Percentiles rank a stretch among this genome's conserved stretches.
Evolutionary conservation across 2,797 vertebrate genomes (phyloP).

Genomic region (Meda fulgida): DNA sequence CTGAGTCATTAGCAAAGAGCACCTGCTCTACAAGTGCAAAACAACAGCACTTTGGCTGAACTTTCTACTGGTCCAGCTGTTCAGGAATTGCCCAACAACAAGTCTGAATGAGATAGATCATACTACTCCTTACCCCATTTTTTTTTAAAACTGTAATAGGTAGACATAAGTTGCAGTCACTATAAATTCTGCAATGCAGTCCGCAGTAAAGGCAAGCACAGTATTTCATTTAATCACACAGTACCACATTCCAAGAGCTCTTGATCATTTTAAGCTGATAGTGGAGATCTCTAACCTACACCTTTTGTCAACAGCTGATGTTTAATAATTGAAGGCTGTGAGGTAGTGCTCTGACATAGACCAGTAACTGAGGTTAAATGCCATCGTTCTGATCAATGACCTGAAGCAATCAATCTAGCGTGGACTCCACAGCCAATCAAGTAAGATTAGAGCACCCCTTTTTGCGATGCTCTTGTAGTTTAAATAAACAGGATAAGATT

Average conservation of each 20-base stretch:
- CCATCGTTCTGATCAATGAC: conserved; percentile 17
- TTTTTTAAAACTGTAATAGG: background rate
- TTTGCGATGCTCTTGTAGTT: background rate
- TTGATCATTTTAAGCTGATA: conserved; percentile 42
- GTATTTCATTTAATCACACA: conserved; percentile 16
- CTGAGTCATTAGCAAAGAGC: conserved; percentile 25
- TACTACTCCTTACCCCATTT: background rate
- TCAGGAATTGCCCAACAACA: conserved; percentile 18
- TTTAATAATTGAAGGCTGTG: conserved; percentile 45
- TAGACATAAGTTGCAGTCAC: background rate
- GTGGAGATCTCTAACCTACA: conserved; percentile 33
- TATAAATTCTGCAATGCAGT: background rate
- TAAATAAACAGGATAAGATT: background rate
- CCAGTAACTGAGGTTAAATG: background rate
- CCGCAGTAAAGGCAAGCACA: background rate
- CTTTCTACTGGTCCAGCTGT: conserved; percentile 10
- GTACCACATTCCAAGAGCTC: conserved; percentile 9
- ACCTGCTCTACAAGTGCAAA: conserved; percentile 19
- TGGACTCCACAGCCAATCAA: background rate
- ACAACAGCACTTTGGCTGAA: conserved; percentile 18
- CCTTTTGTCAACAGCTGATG: conserved; percentile 54
- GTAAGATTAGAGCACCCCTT: background rate
- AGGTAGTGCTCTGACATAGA: background rate
- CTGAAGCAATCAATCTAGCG: background rate
- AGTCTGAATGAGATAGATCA: background rate